Evolutionary conservation across 2,113 vertebrate genomes (phyloP).

Genomic region (Dipodomys spectabilis): DNA sequence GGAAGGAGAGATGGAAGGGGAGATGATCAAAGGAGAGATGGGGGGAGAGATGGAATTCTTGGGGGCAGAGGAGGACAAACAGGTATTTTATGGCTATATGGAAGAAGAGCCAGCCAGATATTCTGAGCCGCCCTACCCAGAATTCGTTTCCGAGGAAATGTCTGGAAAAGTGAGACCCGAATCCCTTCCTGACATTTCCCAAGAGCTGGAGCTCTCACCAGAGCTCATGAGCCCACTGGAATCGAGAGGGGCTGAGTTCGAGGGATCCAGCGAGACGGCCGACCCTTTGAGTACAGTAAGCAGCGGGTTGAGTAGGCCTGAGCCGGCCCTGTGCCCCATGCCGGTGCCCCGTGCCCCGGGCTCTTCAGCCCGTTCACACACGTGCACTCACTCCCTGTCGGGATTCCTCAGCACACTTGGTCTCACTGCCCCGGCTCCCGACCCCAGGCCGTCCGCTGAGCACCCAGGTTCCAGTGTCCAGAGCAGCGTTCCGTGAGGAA

Average conservation of each 20-base stretch:
- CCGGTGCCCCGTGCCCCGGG: too few relatives aligned
- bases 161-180: too few relatives aligned
- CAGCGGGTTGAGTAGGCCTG: not conserved
- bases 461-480: not conserved
- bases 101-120: rapidly evolving
- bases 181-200: too few relatives aligned
- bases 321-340: not conserved
- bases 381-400: too few relatives aligned
- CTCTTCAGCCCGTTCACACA: too few relatives aligned
- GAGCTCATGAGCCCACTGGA: rapidly evolving
- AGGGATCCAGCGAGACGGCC: not conserved
- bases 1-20: not conserved
- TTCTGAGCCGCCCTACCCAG: too few relatives aligned
- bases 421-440: too few relatives aligned
- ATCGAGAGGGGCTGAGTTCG: not conserved
- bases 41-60: rapidly evolving
- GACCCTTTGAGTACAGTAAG: rapidly evolving
- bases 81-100: not conserved
- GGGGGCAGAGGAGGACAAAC: rapidly evolving
- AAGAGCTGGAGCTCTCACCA: not conserved
- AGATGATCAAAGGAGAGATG: not conserved
- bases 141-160: too few relatives aligned
- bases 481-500: not conserved
- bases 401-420: too few relatives aligned
- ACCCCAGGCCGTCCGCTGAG: too few relatives aligned